A percentile compares a stretch with the other conserved stretches of the same genome.
Conservation (phyloP, 2,797 vertebrate species). For the Parauchenoglanis punctatus region DNA sequence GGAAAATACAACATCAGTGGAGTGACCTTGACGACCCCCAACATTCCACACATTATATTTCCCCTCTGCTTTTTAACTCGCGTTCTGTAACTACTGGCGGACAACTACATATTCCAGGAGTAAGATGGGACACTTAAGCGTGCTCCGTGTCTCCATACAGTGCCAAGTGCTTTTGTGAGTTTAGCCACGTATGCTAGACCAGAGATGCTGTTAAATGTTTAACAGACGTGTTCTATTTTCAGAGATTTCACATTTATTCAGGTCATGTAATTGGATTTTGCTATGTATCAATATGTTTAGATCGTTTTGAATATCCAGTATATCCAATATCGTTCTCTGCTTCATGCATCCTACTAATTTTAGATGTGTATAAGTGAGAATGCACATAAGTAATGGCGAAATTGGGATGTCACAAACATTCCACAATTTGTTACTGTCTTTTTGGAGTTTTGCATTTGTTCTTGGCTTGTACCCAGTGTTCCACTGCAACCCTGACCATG, state of each 20-base stretch:
- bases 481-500: background rate
- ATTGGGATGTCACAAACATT: background rate
- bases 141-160: background rate
- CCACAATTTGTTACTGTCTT: background rate
- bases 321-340: background rate
- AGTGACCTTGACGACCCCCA: background rate
- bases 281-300: background rate
- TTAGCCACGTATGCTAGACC: background rate
- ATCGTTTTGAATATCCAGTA: background rate
- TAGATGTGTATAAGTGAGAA: background rate
- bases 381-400: background rate
- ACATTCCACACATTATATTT: constrained; percentile 25
- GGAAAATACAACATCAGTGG: background rate
- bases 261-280: background rate
- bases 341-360: background rate
- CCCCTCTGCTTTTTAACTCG: background rate
- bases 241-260: background rate
- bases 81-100: background rate
- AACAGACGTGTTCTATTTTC: background rate
- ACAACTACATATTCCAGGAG: background rate
- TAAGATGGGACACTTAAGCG: background rate
- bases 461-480: background rate
- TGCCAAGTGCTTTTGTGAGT: background rate
- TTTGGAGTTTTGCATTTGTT: background rate
- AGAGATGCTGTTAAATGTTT: background rate